Evolutionary conservation across 2,888 invertebrate genomes (phyloP).

Genomic region (Leptopilina drosophilae): DNA sequence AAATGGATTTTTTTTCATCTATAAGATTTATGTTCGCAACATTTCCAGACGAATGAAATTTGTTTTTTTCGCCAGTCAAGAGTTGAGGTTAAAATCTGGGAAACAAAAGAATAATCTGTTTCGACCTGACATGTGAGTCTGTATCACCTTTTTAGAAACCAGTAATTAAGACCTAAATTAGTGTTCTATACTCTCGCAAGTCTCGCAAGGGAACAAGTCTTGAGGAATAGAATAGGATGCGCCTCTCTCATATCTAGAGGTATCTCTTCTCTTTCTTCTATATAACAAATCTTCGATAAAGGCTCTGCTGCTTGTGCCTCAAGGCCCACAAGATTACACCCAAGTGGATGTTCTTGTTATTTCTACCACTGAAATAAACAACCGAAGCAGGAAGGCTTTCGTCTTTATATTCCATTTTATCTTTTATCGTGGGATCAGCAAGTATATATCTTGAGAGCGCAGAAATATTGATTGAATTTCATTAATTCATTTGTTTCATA

Average conservation of each 20-base stretch:
- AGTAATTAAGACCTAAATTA: conserved; percentile 33
- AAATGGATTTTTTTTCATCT: too few relatives aligned
- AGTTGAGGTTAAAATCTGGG: conserved; percentile 1
- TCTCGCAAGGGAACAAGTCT: conserved; percentile 4
- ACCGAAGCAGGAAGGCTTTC: conserved; percentile 21
- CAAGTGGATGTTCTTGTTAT: conserved; percentile 41
- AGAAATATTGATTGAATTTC: conserved; percentile 28
- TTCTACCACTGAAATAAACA: conserved; percentile 29
- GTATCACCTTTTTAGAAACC: conserved; percentile 37
- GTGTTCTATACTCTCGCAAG: conserved; percentile 1
- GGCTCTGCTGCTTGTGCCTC: conserved; percentile 2
- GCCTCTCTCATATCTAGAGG: not conserved
- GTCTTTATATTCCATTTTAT: conserved; percentile 11
- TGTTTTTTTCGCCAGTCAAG: not conserved
- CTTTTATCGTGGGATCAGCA: not conserved
- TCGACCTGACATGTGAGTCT: not conserved
- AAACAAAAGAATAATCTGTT: conserved; percentile 26
- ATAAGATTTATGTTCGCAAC: conserved; percentile 20
- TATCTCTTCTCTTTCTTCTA: conserved; percentile 7
- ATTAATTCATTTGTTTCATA: conserved; percentile 10
- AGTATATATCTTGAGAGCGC: not conserved
- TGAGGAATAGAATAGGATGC: conserved; percentile 1
- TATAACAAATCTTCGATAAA: conserved; percentile 9
- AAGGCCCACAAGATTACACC: conserved; percentile 27
- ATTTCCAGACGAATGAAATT: not conserved